Evolutionary conservation across 2,888 invertebrate species (phyloP).

Genomic region (Tetragnatha montana): DNA sequence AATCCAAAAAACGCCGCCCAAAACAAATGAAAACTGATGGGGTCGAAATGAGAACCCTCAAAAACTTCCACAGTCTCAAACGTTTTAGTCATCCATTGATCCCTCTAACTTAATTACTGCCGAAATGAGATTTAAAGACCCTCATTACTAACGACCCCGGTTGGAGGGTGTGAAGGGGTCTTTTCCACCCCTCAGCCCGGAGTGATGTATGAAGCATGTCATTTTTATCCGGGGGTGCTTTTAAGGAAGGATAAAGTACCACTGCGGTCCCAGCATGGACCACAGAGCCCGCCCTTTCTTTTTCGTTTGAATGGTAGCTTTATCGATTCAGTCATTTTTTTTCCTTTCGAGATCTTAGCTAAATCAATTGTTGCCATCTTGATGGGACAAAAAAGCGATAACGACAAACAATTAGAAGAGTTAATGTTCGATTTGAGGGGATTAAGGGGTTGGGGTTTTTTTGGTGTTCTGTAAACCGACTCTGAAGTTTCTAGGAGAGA

Average conservation of each 20-base stretch:
- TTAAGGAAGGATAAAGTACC: constrained; percentile 68
- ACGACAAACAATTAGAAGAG: constrained; percentile 43
- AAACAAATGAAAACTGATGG: constrained; percentile 46
- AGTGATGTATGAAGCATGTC: constrained; percentile 68
- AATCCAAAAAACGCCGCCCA: background rate
- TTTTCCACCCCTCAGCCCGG: constrained; percentile 6
- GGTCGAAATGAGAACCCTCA: constrained; percentile 27
- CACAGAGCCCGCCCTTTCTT: constrained; percentile 45
- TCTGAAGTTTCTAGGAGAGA: background rate
- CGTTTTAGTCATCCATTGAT: constrained; percentile 46
- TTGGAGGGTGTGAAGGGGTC: constrained; percentile 17
- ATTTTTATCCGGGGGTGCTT: constrained; percentile 65
- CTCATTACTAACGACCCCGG: constrained; percentile 64
- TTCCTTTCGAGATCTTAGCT: background rate
- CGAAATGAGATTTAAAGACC: constrained; percentile 69
- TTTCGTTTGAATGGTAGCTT: constrained; percentile 13
- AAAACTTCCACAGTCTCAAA: constrained; percentile 48
- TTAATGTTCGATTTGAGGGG: constrained; percentile 22
- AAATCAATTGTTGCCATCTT: constrained; percentile 33
- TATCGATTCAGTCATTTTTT: constrained; percentile 26
- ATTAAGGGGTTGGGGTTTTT: background rate
- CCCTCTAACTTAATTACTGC: constrained; percentile 68
- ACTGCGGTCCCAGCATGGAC: constrained; percentile 63
- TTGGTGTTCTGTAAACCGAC: background rate
- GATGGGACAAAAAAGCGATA: constrained; percentile 29